Evolutionary conservation across 2,797 vertebrate genomes (phyloP).

Genomic region (Sparidentex hasta): DNA sequence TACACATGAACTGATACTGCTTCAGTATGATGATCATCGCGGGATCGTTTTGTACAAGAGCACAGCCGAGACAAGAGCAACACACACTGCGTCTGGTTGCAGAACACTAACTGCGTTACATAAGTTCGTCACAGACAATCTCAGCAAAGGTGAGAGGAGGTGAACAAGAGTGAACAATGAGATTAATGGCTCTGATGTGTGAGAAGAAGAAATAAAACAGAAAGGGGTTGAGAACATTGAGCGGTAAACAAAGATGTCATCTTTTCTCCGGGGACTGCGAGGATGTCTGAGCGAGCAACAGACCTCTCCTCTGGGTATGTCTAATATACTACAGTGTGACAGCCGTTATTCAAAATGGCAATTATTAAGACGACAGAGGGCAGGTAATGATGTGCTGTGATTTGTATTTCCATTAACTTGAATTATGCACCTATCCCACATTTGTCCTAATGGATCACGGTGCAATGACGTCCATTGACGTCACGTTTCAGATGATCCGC

Average conservation of each 20-base stretch:
- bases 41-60: constrained; percentile 2
- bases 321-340: constrained; percentile 60
- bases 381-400: constrained; percentile 71
- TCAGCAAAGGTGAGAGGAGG: constrained; percentile 40
- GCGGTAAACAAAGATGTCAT: constrained; percentile 80
- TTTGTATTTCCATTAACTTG: constrained; percentile 76
- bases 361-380: constrained; percentile 63
- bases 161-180: constrained; percentile 48
- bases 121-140: constrained; percentile 33
- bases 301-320: constrained; percentile 71
- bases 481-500: constrained; percentile 76
- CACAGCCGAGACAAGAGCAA: constrained; percentile 18
- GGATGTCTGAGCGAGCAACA: constrained; percentile 69
- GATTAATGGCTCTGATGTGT: constrained; percentile 64
- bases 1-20: background rate
- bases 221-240: constrained; percentile 59
- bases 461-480: constrained; percentile 78
- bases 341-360: constrained; percentile 66
- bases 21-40: background rate
- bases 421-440: constrained; percentile 77
- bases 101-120: constrained; percentile 17
- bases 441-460: constrained; percentile 76
- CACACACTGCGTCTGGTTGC: constrained; percentile 17
- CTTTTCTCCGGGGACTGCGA: constrained; percentile 64
- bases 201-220: constrained; percentile 43